Conservation (phyloP, 2,113 vertebrate genomes). For the Brienomyrus brachyistius region DNA sequence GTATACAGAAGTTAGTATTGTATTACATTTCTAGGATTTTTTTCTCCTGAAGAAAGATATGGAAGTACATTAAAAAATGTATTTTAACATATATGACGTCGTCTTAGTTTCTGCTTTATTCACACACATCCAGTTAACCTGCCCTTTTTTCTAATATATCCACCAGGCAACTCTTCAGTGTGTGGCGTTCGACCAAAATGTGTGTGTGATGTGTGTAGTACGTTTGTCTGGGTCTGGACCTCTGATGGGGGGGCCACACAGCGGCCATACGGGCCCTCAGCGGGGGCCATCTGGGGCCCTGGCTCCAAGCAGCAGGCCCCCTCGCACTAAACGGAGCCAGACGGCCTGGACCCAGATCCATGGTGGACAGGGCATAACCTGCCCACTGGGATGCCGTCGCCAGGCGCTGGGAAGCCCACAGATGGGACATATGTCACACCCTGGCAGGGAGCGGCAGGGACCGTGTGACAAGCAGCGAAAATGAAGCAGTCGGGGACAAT, state of each 20-base stretch:
- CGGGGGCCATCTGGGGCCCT: constrained; percentile 27
- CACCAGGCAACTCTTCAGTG: neutral
- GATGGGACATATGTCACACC: constrained; percentile 39
- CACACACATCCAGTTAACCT: neutral
- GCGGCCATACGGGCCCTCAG: constrained; percentile 29
- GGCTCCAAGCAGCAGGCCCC: constrained; percentile 27
- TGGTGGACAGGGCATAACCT: constrained; percentile 30
- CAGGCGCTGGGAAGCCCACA: constrained; percentile 20
- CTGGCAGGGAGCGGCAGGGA: constrained; percentile 31
- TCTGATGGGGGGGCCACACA: neutral
- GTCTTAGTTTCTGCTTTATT: constrained; percentile 26
- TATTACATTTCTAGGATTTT: constrained; percentile 47
- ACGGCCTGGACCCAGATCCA: constrained; percentile 30
- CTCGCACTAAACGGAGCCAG: constrained; percentile 32
- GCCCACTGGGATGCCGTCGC: constrained; percentile 23
- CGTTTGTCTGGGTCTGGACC: neutral
- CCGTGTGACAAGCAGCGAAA: neutral
- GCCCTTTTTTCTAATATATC: neutral
- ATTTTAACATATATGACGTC: constrained; percentile 45
- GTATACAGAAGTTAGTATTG: constrained; percentile 37
- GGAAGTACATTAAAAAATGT: constrained; percentile 41
- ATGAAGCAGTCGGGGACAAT: neutral
- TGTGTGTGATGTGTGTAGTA: neutral
- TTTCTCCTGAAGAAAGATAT: constrained; percentile 35
- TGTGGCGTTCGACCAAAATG: neutral